Evolutionary conservation across 1,140 invertebrate genomes (phyloP).

Genomic region (Aphelenchoides fujianensis): DNA sequence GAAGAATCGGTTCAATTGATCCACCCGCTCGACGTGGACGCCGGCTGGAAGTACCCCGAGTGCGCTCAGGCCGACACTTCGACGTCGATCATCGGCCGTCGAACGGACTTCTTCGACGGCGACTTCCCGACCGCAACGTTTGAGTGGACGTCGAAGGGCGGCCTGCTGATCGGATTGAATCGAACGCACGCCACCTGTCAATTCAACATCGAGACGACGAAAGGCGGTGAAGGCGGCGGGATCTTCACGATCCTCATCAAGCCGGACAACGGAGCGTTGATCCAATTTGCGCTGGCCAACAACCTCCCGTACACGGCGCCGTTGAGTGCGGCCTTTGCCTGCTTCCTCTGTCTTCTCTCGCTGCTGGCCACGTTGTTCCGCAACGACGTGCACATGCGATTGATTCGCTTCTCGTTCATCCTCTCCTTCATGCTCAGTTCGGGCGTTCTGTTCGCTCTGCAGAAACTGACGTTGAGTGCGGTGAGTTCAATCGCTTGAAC

Average conservation of each 20-base stretch:
- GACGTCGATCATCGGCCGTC: not conserved
- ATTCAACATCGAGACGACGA: slow-evolving; percentile 19
- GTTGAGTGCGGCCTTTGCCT: slow-evolving; percentile 33
- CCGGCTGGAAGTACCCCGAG: slow-evolving; percentile 51
- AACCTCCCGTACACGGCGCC: slow-evolving; percentile 32
- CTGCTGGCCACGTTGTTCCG: slow-evolving; percentile 32
- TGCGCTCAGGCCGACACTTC: slow-evolving; percentile 36
- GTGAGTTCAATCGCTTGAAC: slow-evolving; percentile 14
- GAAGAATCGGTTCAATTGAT: slow-evolving; percentile 28
- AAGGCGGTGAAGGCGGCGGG: slow-evolving; percentile 6
- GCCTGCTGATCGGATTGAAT: slow-evolving; percentile 47
- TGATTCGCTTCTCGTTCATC: slow-evolving; percentile 35
- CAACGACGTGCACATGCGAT: slow-evolving; percentile 19
- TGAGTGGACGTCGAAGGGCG: slow-evolving; percentile 23
- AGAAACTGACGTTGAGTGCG: slow-evolving; percentile 18
- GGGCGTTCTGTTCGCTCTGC: slow-evolving; percentile 25
- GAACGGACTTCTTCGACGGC: slow-evolving; percentile 10
- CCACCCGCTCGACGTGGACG: slow-evolving; percentile 33
- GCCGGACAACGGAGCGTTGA: slow-evolving; percentile 33
- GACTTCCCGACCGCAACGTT: not conserved
- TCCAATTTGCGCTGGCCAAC: slow-evolving; percentile 28
- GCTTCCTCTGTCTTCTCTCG: slow-evolving; percentile 37
- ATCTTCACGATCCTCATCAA: slow-evolving; percentile 42
- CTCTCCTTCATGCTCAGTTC: slow-evolving; percentile 39
- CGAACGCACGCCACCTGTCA: slow-evolving; percentile 48